Base-by-base conservation (phyloP, 2,888 invertebrate species). In the Drosophila kambysellisi region DNA sequence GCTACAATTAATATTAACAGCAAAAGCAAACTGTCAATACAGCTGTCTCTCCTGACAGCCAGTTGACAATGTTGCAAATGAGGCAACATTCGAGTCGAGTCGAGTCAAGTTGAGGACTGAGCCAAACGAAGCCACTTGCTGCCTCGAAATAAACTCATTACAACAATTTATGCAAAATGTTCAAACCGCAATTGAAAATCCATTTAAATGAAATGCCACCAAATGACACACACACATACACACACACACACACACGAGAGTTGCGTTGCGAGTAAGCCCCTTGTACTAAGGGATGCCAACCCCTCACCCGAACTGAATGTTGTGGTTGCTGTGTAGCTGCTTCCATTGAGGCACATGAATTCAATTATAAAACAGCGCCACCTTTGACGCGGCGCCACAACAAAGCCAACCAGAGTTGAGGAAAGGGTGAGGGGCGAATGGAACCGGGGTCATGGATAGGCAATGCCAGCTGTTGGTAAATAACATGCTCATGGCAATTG, bases 111-210 rank as follows among this genome's bases (percentile, higher is more conserved):
- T 41, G 43, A 37, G 60, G 43, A 32, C 30, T 46, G 52, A 52
- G 63, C 41, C 74, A 81, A 79, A 82, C 61, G 81, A 85, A 79
- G 89, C 85, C 77, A 86, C 89, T 86, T 84, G 73, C 65, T 53
- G 53, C 65, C 50, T 66, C 69, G 76, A 81, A 71, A 88, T 88
- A 88, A 83, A 89, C 91, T 91, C 91, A 92, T 92, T 90, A 90
- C 82, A 83, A 80, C 79, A 92, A 92, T 91, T 92, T 91, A 92
- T 92, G 91, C 87, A 91, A 91, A 92, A 91, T 84, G 92, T 81
- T 86, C 78, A 88, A 85, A 85, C 91, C 91, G 91, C 92, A 92
- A 92, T 90, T 91, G 91, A 88, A 91, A 91, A 92, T 92, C 91
- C 89, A 92, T 91, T 91, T 91, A 83, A 91, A 91, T 89, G 81